Evolutionary conservation across 2,888 invertebrate genomes (phyloP).

Genomic region (Lottia scabra): DNA sequence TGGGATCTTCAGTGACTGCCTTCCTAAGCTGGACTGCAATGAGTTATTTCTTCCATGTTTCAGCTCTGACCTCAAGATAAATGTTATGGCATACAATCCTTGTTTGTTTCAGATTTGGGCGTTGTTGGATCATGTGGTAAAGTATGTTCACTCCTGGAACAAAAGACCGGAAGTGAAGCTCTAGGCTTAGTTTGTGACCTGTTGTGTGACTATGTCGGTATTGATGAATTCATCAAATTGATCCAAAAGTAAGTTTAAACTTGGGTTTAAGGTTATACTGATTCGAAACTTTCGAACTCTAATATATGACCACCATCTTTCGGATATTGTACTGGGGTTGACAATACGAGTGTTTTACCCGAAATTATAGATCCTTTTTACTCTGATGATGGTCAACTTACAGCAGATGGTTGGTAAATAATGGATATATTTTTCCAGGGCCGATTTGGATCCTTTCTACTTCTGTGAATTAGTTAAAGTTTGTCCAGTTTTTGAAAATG

Average conservation of each 20-base stretch:
- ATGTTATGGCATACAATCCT: too few relatives aligned
- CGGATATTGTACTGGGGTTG: too few relatives aligned
- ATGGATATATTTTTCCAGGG: slow-evolving; percentile 29
- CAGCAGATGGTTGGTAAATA: too few relatives aligned
- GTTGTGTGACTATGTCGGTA: slow-evolving; percentile 55
- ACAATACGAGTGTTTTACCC: too few relatives aligned
- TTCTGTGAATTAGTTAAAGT: slow-evolving; percentile 51
- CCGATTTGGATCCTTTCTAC: slow-evolving; percentile 59
- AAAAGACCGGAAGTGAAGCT: slow-evolving; percentile 49
- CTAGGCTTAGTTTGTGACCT: slow-evolving; percentile 49
- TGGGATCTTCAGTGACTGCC: too few relatives aligned
- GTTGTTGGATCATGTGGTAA: slow-evolving; percentile 50
- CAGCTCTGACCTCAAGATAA: too few relatives aligned
- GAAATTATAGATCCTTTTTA: too few relatives aligned
- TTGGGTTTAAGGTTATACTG: background rate
- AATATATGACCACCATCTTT: background rate
- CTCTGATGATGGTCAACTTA: too few relatives aligned
- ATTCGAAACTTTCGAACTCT: background rate
- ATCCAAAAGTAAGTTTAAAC: slow-evolving; percentile 46
- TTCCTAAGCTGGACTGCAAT: too few relatives aligned
- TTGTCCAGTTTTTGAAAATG: slow-evolving; percentile 53
- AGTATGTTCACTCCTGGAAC: slow-evolving; percentile 44
- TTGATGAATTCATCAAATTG: slow-evolving; percentile 54
- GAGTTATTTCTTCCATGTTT: too few relatives aligned
- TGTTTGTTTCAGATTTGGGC: slow-evolving; percentile 37